These are phyloP conservation scores for Oscheius onirici DNA, from an alignment of 2,888 invertebrate genomes.

Conservation along the genomic window DNA sequence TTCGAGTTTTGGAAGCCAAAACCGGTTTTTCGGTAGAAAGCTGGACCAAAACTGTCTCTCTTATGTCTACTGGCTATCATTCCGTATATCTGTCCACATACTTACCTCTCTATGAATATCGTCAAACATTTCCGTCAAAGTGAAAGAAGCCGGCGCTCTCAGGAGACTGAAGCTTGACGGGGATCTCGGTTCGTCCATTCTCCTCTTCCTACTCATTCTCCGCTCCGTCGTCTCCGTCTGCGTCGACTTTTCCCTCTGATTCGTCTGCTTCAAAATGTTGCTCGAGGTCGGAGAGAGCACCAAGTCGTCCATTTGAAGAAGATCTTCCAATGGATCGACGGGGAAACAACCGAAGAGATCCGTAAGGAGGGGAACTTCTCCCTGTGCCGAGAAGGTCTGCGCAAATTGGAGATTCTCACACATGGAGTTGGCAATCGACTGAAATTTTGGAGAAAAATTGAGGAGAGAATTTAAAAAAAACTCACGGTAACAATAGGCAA, in stretches of 20 bases:
- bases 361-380: conserved; percentile 62
- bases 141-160: conserved; percentile 63
- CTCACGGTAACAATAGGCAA: conserved; percentile 64
- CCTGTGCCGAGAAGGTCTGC: conserved; percentile 64
- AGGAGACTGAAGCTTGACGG: conserved; percentile 55
- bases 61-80: neutral
- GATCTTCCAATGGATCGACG: conserved; percentile 61
- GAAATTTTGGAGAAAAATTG: conserved; percentile 1
- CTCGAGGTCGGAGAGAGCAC: conserved; percentile 22
- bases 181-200: conserved; percentile 27
- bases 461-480: conserved; percentile 1
- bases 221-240: conserved; percentile 3
- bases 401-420: conserved; percentile 68
- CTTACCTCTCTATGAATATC: conserved; percentile 45
- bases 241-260: neutral
- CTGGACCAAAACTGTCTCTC: too few species aligned
- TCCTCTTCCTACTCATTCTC: conserved; percentile 21
- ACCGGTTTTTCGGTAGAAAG: too few species aligned
- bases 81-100: too few species aligned
- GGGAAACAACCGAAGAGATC: conserved; percentile 68
- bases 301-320: conserved; percentile 18
- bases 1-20: too few species aligned
- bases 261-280: neutral
- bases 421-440: conserved; percentile 64
- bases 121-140: conserved; percentile 68